Evolutionary conservation across 1,140 invertebrate genomes (phyloP).

Genomic region (Phortica variegata): DNA sequence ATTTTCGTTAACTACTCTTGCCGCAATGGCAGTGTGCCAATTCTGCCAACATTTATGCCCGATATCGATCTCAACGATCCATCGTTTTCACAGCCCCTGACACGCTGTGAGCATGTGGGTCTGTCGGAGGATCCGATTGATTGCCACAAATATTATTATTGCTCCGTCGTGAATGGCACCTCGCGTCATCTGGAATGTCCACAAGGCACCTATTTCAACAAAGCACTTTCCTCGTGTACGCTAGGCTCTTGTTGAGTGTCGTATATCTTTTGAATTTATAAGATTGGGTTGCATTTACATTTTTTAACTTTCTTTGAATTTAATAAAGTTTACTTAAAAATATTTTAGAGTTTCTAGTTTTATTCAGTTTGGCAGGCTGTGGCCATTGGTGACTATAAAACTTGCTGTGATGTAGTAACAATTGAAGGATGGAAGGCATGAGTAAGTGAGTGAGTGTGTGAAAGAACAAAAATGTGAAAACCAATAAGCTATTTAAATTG

Average conservation of each 20-base stretch:
- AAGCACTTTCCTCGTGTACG: constrained; percentile 27
- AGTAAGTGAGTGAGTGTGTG: no score
- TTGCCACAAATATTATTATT: constrained; percentile 50
- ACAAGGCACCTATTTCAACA: constrained; percentile 32
- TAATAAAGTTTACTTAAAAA: no score
- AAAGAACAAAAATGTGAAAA: no score
- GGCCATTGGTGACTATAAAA: no score
- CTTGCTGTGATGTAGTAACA: no score
- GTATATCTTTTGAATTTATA: no score
- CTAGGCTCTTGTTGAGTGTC: constrained; percentile 33
- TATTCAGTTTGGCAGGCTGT: no score
- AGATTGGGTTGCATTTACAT: no score
- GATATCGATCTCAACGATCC: constrained; percentile 30
- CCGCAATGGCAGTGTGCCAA: constrained; percentile 10
- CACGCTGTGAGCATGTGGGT: constrained; percentile 32
- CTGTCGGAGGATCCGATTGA: constrained; percentile 32
- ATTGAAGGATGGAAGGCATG: no score
- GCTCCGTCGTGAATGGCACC: constrained; percentile 32
- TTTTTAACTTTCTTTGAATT: no score
- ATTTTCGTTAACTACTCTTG: constrained; percentile 41
- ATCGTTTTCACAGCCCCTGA: constrained; percentile 24
- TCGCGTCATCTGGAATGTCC: constrained; percentile 39
- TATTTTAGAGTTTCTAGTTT: no score
- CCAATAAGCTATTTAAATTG: no score
- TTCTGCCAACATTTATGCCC: not conserved